phyloP scores from a whole-genome alignment of 2,888 invertebrate species.

The Beris morrisii region DNA sequence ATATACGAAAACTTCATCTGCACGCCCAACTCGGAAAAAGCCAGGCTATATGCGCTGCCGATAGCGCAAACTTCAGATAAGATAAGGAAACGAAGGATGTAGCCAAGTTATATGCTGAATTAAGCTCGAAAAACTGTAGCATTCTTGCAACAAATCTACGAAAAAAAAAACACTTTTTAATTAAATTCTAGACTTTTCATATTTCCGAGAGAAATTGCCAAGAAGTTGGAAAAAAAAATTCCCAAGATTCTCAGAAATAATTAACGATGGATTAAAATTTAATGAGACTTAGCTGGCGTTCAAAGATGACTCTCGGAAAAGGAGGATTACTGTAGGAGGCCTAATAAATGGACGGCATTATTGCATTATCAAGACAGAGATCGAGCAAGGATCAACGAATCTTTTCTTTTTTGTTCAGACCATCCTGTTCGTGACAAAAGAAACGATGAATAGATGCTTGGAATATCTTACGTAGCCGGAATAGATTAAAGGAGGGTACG shows the following conservation, averaged over 20 bases:
- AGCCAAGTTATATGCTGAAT: not conserved
- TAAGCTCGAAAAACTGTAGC: slow-evolving; percentile 2
- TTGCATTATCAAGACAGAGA: too few species aligned
- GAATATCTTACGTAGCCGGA: not conserved
- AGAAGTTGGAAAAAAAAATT: slow-evolving; percentile 3
- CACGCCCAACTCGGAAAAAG: not conserved
- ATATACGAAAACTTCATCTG: slow-evolving; percentile 16
- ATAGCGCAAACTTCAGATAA: slow-evolving; percentile 13
- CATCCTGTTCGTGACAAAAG: too few species aligned
- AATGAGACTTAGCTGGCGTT: slow-evolving; percentile 20
- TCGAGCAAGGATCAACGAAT: too few species aligned
- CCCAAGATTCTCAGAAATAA: slow-evolving; percentile 14
- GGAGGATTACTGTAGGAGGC: too few species aligned
- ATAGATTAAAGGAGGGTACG: not conserved
- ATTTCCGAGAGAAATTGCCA: slow-evolving; percentile 5
- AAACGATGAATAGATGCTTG: too few species aligned
- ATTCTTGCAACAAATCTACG: slow-evolving; percentile 12
- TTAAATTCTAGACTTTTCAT: slow-evolving; percentile 26
- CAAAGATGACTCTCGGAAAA: too few species aligned
- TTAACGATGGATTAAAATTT: slow-evolving; percentile 33
- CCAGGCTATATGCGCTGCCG: too few species aligned
- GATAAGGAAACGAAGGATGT: slow-evolving; percentile 12
- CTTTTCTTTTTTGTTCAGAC: too few species aligned
- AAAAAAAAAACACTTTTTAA: slow-evolving; percentile 23
- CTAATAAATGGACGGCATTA: too few species aligned